phyloP scores from a whole-genome alignment of 2,888 invertebrate species.

The Dioctria rufipes region DNA sequence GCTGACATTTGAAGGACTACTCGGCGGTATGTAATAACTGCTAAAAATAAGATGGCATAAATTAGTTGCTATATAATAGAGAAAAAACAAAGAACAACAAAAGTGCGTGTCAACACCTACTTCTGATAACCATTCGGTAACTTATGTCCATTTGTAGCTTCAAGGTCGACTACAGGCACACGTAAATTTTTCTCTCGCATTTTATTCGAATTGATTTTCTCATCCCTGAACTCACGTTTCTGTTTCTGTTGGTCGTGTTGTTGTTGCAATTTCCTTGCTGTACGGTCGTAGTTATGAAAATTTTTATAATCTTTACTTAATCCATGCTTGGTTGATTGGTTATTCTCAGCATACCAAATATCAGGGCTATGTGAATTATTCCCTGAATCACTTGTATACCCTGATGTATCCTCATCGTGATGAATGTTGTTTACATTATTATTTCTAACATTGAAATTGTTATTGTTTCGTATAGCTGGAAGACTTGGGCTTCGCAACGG shows the following conservation, averaged over 20 bases:
- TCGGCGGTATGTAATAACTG: conserved; percentile 65
- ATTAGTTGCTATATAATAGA: no score
- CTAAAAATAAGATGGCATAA: conserved; percentile 47
- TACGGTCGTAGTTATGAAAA: conserved; percentile 56
- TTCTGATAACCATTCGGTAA: conserved; percentile 52
- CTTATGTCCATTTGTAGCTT: conserved; percentile 49
- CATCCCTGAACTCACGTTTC: conserved; percentile 24
- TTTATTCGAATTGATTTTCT: conserved; percentile 53
- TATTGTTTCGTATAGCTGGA: conserved; percentile 75
- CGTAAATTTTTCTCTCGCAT: conserved; percentile 44
- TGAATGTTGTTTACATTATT: conserved; percentile 72
- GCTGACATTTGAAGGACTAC: conserved; percentile 63
- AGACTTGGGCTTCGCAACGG: conserved; percentile 77
- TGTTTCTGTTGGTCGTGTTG: conserved; percentile 7
- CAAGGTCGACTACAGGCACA: conserved; percentile 49
- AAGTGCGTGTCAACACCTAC: conserved; percentile 52
- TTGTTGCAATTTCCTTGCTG: conserved; percentile 46
- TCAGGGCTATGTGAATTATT: conserved; percentile 74
- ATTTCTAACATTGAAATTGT: conserved; percentile 54
- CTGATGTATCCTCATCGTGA: conserved; percentile 84
- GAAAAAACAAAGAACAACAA: neutral
- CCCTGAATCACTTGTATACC: conserved; percentile 85
- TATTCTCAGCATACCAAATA: conserved; percentile 69
- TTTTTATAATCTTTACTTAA: conserved; percentile 57
- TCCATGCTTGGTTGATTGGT: conserved; percentile 54